phyloP scores from a whole-genome alignment of 2,888 invertebrate species.

The Ernsta delagoae region DNA sequence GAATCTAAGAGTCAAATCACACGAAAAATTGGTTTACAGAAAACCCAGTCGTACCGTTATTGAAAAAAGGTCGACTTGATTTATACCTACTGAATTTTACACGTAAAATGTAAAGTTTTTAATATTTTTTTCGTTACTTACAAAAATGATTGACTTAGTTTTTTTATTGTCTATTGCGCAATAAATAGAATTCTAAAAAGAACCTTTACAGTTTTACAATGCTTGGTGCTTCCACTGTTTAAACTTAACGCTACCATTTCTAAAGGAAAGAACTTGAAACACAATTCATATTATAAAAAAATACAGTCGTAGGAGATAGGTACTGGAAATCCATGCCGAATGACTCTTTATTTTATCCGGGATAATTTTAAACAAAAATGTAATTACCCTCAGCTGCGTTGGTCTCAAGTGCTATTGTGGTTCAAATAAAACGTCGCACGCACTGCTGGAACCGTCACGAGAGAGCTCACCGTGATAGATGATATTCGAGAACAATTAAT shows the following conservation, averaged over 20 bases:
- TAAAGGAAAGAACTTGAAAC: too few species aligned
- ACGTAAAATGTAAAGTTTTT: constrained; percentile 68
- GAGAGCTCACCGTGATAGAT: constrained; percentile 83
- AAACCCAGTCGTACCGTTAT: constrained; percentile 72
- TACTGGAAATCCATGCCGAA: constrained; percentile 16
- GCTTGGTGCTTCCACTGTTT: too few species aligned
- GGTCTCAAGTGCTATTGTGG: constrained; percentile 70
- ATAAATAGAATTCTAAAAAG: constrained; percentile 50
- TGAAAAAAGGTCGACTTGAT: constrained; percentile 82
- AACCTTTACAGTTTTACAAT: too few species aligned
- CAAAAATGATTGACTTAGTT: constrained; percentile 83
- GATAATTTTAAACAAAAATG: constrained; percentile 67
- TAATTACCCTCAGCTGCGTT: constrained; percentile 70
- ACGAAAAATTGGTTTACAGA: constrained; percentile 72
- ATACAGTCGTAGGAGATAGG: not conserved
- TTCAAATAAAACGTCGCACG: constrained; percentile 81
- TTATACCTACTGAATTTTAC: constrained; percentile 82
- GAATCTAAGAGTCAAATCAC: constrained; percentile 71
- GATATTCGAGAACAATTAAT: constrained; percentile 85
- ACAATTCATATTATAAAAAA: not conserved
- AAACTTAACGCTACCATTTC: too few species aligned
- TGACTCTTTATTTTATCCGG: constrained; percentile 3
- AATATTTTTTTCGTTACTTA: constrained; percentile 74
- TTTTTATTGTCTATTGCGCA: constrained; percentile 80
- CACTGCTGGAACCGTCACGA: constrained; percentile 79